Conservation (phyloP, 2,113 vertebrate species). For the Chaetops frenatus region DNA sequence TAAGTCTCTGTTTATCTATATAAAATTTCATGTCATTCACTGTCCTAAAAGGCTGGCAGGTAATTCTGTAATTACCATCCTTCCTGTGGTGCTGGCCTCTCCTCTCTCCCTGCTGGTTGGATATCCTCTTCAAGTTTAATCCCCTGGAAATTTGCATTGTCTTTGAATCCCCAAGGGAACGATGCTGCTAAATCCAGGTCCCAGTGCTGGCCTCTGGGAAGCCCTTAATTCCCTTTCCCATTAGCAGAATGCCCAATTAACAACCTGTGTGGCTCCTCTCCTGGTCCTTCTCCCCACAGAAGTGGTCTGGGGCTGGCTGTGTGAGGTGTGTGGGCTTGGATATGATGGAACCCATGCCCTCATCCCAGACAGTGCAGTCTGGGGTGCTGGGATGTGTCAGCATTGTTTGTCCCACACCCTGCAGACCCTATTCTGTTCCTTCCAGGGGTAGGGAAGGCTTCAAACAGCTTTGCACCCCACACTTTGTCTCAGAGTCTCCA, state of each 20-base stretch:
- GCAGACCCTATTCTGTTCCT: neutral
- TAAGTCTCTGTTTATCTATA: neutral
- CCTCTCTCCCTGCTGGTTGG: neutral
- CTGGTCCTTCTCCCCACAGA: neutral
- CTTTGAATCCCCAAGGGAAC: neutral
- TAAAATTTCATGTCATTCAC: neutral
- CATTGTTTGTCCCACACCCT: neutral
- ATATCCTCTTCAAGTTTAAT: neutral
- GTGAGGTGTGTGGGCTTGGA: accelerated
- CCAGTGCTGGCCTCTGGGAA: neutral
- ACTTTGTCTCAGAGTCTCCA: neutral
- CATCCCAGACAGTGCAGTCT: neutral
- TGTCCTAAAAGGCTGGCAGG: neutral
- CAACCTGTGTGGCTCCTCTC: neutral
- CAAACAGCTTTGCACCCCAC: neutral
- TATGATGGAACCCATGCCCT: neutral
- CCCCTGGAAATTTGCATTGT: neutral
- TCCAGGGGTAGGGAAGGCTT: neutral
- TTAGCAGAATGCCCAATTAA: neutral
- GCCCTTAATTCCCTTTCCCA: neutral
- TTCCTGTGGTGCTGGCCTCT: neutral
- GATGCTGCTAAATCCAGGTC: neutral
- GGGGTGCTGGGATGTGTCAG: accelerated
- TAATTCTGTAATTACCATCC: neutral
- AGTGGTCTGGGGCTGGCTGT: neutral